Conservation (phyloP, 2,113 vertebrate species). For the Psittacula cyanocephala region DNA sequence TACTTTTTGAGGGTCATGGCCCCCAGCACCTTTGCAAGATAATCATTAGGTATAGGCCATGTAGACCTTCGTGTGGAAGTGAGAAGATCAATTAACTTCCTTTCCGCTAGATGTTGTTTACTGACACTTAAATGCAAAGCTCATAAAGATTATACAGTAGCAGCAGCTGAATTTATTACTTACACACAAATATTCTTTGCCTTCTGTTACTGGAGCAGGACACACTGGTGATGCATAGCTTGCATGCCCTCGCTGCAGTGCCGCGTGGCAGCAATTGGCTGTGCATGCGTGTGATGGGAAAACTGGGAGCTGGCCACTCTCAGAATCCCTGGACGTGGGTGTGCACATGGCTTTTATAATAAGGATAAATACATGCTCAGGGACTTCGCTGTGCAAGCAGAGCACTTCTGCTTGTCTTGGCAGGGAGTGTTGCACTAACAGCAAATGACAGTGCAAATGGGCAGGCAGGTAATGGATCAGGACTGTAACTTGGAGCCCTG, state of each 20-base stretch:
- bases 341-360: neutral
- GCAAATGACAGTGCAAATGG: neutral
- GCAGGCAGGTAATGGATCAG: neutral
- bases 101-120: neutral
- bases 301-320: neutral
- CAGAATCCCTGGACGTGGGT: neutral
- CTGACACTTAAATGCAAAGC: neutral
- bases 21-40: neutral
- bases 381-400: neutral
- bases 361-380: neutral
- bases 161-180: neutral
- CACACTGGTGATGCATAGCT: neutral
- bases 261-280: fast-evolving
- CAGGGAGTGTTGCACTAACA: neutral
- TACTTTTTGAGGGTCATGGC: neutral
- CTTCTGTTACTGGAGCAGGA: neutral
- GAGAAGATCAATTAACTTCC: neutral
- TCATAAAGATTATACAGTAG: neutral
- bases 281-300: fast-evolving
- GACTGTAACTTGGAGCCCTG: neutral
- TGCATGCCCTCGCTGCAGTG: fast-evolving
- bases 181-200: neutral
- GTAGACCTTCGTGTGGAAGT: neutral
- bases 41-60: fast-evolving
- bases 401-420: neutral